Evolutionary conservation across 2,888 invertebrate genomes (phyloP).

Genomic region (Apodemia mormo): DNA sequence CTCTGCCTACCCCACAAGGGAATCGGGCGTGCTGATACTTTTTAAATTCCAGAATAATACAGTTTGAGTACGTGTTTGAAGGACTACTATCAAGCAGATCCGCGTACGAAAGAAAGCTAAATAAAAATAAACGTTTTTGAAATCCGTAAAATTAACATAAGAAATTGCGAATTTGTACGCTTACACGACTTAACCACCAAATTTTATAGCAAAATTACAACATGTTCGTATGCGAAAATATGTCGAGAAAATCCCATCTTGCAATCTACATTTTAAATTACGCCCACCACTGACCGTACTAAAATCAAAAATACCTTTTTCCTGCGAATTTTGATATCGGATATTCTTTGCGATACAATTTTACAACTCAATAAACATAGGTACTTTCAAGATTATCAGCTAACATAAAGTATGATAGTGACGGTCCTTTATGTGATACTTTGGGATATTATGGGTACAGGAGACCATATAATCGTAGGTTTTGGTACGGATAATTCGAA

Average conservation of each 20-base stretch:
- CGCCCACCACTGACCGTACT: conserved; percentile 16
- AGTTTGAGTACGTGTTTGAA: too few relatives aligned
- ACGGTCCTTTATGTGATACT: conserved; percentile 11
- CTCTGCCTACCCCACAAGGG: too few relatives aligned
- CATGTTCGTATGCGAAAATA: conserved; percentile 14
- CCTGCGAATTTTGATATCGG: conserved; percentile 13
- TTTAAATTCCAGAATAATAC: too few relatives aligned
- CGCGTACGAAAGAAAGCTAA: not conserved
- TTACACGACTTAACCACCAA: not conserved
- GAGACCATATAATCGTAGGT: not conserved
- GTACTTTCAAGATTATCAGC: conserved; percentile 13
- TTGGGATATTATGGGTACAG: not conserved
- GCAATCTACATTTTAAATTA: conserved; percentile 18
- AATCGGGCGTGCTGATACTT: too few relatives aligned
- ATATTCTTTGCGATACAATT: conserved; percentile 24
- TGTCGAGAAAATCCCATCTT: conserved; percentile 16
- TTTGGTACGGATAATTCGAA: not conserved
- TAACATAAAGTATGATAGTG: conserved; percentile 2
- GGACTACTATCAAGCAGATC: too few relatives aligned
- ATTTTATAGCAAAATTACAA: conserved; percentile 11
- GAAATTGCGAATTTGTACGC: not conserved
- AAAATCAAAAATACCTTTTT: conserved; percentile 14
- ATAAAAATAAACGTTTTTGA: not conserved
- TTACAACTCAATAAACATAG: conserved; percentile 35
- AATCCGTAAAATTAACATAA: not conserved